Evolutionary conservation across 2,113 vertebrate species (phyloP).

Genomic region (Cyanistes caeruleus): DNA sequence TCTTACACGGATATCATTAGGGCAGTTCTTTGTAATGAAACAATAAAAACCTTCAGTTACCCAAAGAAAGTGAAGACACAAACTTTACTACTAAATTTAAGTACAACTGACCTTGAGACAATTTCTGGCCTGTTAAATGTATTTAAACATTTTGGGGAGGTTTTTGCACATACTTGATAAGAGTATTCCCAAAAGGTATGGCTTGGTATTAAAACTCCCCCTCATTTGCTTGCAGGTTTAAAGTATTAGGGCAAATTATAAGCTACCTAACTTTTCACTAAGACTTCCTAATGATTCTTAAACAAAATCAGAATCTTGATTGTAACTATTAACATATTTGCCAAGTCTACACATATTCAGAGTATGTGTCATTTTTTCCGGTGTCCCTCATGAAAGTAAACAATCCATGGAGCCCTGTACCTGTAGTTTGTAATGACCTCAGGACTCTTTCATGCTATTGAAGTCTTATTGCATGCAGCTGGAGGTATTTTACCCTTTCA

Average conservation of each 20-base stretch:
- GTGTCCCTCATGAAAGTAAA: not conserved
- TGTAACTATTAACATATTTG: not conserved
- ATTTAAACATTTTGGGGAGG: not conserved
- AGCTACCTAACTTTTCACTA: not conserved
- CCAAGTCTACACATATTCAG: not conserved
- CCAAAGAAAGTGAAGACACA: not conserved
- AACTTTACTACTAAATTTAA: not conserved
- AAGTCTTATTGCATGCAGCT: not conserved
- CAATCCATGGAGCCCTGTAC: not conserved
- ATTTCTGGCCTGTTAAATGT: not conserved
- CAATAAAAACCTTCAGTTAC: not conserved
- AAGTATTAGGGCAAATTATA: not conserved
- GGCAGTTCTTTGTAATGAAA: not conserved
- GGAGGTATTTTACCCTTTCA: not conserved
- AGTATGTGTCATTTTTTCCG: not conserved
- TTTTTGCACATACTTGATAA: not conserved
- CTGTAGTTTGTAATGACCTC: not conserved
- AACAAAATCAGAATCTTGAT: not conserved
- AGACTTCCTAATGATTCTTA: not conserved
- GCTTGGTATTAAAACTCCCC: not conserved
- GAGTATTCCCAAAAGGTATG: not conserved
- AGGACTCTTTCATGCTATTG: not conserved
- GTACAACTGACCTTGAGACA: not conserved
- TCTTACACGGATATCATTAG: not conserved
- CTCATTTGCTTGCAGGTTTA: not conserved